phyloP scores from a whole-genome alignment of 2,888 invertebrate genomes.

The Drosophila rubida region DNA sequence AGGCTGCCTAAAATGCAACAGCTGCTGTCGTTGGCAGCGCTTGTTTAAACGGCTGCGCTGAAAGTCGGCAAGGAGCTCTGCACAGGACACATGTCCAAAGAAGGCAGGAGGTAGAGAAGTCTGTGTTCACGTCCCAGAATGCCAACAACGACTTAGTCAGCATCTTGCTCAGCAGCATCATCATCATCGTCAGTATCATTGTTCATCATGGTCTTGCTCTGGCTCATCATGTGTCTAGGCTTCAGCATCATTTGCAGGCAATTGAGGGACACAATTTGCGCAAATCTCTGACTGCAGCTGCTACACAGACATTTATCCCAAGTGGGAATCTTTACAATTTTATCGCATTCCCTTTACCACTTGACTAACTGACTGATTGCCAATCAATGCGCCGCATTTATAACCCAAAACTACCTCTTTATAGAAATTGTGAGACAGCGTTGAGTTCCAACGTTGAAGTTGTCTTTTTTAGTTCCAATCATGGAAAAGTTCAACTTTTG shows the following conservation, averaged over 20 bases:
- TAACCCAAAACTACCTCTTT: background rate
- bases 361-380: slow-evolving; percentile 18
- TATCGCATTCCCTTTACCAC: slow-evolving; percentile 57
- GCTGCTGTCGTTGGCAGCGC: slow-evolving; percentile 33
- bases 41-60: slow-evolving; percentile 22
- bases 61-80: slow-evolving; percentile 43
- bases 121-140: slow-evolving; percentile 31
- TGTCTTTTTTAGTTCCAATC: too few relatives aligned
- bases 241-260: slow-evolving; percentile 59
- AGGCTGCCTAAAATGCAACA: slow-evolving; percentile 34
- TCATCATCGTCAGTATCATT: background rate
- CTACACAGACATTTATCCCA: slow-evolving; percentile 24
- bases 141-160: slow-evolving; percentile 41
- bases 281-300: slow-evolving; percentile 32
- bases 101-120: background rate
- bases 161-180: slow-evolving; percentile 4
- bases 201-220: slow-evolving; percentile 14
- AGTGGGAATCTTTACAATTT: slow-evolving; percentile 55
- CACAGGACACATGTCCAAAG: slow-evolving; percentile 8
- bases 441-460: too few relatives aligned
- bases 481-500: background rate
- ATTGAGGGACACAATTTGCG: slow-evolving; percentile 46
- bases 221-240: slow-evolving; percentile 21
- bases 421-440: background rate
- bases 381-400: slow-evolving; percentile 2